Base-by-base conservation (phyloP, 2,888 invertebrate species). In the Rhagonycha lutea region DNA sequence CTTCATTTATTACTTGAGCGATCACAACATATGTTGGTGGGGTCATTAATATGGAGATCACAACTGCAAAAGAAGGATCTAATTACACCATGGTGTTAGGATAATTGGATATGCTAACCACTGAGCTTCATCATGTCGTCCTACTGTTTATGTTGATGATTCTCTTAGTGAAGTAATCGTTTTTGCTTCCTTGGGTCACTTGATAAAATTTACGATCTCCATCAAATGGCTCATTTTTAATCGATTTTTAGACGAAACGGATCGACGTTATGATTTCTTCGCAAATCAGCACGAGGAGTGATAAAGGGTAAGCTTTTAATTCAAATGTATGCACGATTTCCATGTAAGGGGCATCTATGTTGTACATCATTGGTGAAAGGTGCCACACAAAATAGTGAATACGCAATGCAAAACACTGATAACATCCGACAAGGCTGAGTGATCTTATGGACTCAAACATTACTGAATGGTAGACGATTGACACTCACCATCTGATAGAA, bases 311-410 rank as follows among this genome's bases (percentile, higher is more conserved):
- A 3, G 70, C 74, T 73, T 78, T 69, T 77, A 80, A 80, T 80
- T 78, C 77, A 78, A 79, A 77, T 78, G 75, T 72, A 77, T 74
- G 80, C 80, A 81, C 80, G 80, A 74, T 80, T 80, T 79, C 83
- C 83, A 83, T 84, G 86, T 84, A 84, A 65, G 70, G 70, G 78
- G 3, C 82, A 80, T 80, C 83, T 80, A 80, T 82, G 83, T 83
- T 83, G 83, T 85, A 83, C 82, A 85, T 86, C 85, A 85, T 76
- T 79, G 79, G 83, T 84, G 85, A 86, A 84, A 85, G 86, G 84
- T 84, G 84, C 82, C 85, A 84, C 84, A 84, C 83, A 84, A 84
- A 85, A 85, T 84, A 83, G 83, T 83, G 81, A 82, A 84, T 83
- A 83, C 72, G 78, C 79, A 79, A 74, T 79, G 76, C 73, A 76